These are phyloP conservation scores for Rousettus leschenaultii DNA, from an alignment of 2,113 vertebrate genomes.

Conservation along the genomic window DNA sequence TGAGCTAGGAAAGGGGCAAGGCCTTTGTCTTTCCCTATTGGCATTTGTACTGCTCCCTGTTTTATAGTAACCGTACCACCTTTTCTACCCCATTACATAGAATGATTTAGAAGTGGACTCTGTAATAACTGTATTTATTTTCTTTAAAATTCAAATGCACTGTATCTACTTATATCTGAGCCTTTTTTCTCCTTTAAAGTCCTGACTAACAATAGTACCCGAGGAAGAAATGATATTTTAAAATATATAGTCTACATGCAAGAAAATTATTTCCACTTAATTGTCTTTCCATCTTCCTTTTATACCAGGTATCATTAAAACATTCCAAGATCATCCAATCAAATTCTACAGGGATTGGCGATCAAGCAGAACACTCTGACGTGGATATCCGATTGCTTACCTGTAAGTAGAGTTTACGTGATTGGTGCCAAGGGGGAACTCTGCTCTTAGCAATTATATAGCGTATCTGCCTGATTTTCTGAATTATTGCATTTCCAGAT, in stretches of 20 bases:
- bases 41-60: not conserved
- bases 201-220: not conserved
- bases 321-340: not conserved
- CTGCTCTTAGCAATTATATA: not conserved
- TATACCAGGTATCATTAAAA: constrained; percentile 11
- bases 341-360: not conserved
- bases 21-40: not conserved
- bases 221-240: not conserved
- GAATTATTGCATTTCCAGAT: not conserved
- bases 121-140: not conserved
- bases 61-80: not conserved
- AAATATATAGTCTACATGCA: not conserved
- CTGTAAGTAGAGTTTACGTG: constrained; percentile 73
- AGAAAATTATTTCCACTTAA: not conserved
- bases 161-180: not conserved
- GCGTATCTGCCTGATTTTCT: not conserved
- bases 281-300: not conserved
- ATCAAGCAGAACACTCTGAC: constrained; percentile 31
- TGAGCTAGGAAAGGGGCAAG: not conserved
- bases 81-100: not conserved
- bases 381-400: constrained; percentile 54
- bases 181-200: not conserved
- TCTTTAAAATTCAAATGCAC: not conserved
- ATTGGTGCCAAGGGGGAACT: not conserved
- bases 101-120: not conserved